These are phyloP conservation scores for Syngnathoides biaculeatus DNA, from an alignment of 2,113 vertebrate species.

Conservation along the genomic window DNA sequence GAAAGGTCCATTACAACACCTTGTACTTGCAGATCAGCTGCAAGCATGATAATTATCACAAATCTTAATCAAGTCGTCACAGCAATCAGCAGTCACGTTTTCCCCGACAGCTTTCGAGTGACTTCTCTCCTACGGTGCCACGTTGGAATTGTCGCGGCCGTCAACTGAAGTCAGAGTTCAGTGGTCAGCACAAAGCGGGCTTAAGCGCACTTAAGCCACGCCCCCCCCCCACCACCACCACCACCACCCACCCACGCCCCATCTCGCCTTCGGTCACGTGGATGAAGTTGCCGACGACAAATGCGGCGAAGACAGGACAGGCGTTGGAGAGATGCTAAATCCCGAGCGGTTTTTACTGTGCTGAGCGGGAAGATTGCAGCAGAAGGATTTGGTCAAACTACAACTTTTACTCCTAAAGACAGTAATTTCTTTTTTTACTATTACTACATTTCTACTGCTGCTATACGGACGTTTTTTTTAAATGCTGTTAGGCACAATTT, in stretches of 20 bases:
- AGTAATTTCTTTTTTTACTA: not conserved
- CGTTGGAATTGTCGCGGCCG: conserved; percentile 34
- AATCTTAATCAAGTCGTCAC: not conserved
- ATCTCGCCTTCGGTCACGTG: conserved; percentile 45
- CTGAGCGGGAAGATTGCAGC: conserved; percentile 1
- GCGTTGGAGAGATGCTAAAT: conserved; percentile 3
- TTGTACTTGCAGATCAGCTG: too few relatives aligned
- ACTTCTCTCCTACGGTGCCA: conserved; percentile 12
- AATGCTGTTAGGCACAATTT: not conserved
- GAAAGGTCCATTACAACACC: too few relatives aligned
- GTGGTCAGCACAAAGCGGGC: conserved; percentile 62
- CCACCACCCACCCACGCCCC: too few relatives aligned
- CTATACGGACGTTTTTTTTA: not conserved
- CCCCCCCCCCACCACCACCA: too few relatives aligned
- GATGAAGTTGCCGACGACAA: conserved; percentile 43
- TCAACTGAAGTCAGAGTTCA: conserved; percentile 54
- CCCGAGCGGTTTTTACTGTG: conserved; percentile 37
- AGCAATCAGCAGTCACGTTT: conserved; percentile 10
- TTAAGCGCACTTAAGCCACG: conserved; percentile 54
- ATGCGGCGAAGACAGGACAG: conserved; percentile 17
- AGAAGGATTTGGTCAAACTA: conserved; percentile 7
- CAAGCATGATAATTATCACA: not conserved
- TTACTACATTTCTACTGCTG: not conserved
- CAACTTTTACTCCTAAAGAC: not conserved
- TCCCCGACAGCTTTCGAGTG: not conserved